Percentiles rank a stretch among this genome's conserved stretches.
These are phyloP conservation scores for Chorisops tibialis DNA, from an alignment of 2,888 invertebrate genomes.

Conservation along the genomic window DNA sequence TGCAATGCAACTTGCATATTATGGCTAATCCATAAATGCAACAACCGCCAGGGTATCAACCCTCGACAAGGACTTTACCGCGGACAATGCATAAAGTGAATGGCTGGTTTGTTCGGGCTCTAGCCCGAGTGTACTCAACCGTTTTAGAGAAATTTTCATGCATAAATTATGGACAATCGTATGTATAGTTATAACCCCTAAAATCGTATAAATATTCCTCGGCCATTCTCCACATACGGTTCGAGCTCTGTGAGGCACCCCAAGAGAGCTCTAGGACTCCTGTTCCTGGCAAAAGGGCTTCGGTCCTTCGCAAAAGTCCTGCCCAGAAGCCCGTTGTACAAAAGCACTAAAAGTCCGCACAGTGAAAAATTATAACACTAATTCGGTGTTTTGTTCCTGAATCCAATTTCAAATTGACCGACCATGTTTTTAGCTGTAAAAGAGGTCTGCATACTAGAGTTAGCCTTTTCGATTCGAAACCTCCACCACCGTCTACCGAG, in stretches of 20 bases:
- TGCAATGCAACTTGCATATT: conserved; percentile 28
- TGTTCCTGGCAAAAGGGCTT: too few species aligned
- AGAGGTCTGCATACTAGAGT: background rate
- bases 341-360: conserved; percentile 26
- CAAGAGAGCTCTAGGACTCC: too few species aligned
- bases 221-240: background rate
- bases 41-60: conserved; percentile 16
- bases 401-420: conserved; percentile 34
- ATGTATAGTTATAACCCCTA: too few species aligned
- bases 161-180: conserved; percentile 39
- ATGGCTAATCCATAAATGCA: conserved; percentile 25
- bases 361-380: conserved; percentile 35
- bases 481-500: background rate
- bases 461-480: too few species aligned
- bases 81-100: background rate
- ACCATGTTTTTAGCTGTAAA: conserved; percentile 26
- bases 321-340: background rate
- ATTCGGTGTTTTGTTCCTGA: conserved; percentile 33
- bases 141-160: conserved; percentile 34
- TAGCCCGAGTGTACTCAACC: conserved; percentile 12
- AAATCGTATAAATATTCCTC: conserved; percentile 37
- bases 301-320: background rate
- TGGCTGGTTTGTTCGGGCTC: background rate
- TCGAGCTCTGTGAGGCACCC: too few species aligned
- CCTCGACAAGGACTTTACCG: background rate